These are phyloP conservation scores for Bucco capensis DNA, from an alignment of 2,113 vertebrate genomes.

Conservation along the genomic window DNA sequence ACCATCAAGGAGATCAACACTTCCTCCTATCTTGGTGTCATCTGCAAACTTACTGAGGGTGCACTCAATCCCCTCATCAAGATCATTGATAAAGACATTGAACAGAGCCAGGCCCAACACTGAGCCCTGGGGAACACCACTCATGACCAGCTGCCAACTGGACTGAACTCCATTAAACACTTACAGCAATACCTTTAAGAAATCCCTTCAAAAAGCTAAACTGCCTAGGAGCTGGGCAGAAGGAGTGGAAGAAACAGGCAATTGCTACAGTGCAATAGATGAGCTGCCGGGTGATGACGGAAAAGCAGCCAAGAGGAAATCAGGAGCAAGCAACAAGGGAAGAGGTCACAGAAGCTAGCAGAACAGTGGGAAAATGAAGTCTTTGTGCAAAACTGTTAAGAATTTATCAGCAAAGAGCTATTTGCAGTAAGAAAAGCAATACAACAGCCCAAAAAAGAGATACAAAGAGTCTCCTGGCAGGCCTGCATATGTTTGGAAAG, in stretches of 20 bases:
- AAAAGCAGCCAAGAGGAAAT: slow-evolving; percentile 40
- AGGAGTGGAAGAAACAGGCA: background rate
- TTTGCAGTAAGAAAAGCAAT: background rate
- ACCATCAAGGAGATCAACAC: too few species aligned
- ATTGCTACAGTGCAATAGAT: background rate
- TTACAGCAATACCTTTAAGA: background rate
- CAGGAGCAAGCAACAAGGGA: background rate
- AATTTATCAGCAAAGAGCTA: background rate
- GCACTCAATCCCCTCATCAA: too few species aligned
- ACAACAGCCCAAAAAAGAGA: background rate
- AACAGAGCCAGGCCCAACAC: too few species aligned
- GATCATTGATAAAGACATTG: too few species aligned
- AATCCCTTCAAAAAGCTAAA: background rate
- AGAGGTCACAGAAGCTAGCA: background rate
- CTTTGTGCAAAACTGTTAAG: background rate
- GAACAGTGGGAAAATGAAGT: background rate
- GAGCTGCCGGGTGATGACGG: slow-evolving; percentile 1
- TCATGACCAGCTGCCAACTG: too few species aligned
- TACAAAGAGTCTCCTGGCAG: background rate
- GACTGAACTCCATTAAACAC: too few species aligned
- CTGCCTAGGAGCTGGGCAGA: background rate
- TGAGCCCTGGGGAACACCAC: too few species aligned
- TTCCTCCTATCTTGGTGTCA: too few species aligned
- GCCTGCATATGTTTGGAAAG: background rate
- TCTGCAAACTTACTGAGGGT: too few species aligned